Evolutionary conservation across 2,797 vertebrate genomes (phyloP), one percentile per base, ranked within the genome.

Genomic region (Eulemur albifrons): DNA sequence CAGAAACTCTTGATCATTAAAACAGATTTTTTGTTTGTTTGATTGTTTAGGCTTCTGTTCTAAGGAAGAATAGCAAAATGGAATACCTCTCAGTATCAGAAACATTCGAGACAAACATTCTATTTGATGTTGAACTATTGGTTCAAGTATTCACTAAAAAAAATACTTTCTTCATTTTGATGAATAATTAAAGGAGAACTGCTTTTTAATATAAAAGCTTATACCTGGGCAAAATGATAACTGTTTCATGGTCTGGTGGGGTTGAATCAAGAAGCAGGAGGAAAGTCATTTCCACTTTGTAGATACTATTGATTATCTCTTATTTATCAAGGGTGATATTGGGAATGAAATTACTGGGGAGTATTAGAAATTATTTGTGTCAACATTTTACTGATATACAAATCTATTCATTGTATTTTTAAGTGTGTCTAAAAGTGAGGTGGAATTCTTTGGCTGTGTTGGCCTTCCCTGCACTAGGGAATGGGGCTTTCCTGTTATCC

Each of bases 51-150:
- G 43, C 38, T 79, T 84, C 63, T 93, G 18, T 70, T 27, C 57
- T 91, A 59, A 86, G 75, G 48, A 83, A 65, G 52, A 93, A n/a
- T 1, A 95, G 48, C 43, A 70, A 83, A 85, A 52, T 85, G 15
- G 43, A 72, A 4, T 94, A 18, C 25, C 65, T 65, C 35, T 93
- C 54, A 7, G 65, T 54, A 30, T 77, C 52, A 85, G 48, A 90
- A 94, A 77, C 57, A 52, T 76, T 73, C 10, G 79, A 84, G 52
- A n/a, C 35, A 67, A 43, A 50, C 48, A 45, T 65, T 38, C 54
- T 72, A 15, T 63, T 80, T 93, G 61, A 91, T 61, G 40, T 32
- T 72, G 59, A 88, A 30, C 35, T 52, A 1, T 50, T 57, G 35
- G 52, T 48, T 77, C 52, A 75, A 40, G 61, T n/a, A 35, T 30